phyloP scores from a whole-genome alignment of 2,113 vertebrate genomes.

The Hepsetus odoe region DNA sequence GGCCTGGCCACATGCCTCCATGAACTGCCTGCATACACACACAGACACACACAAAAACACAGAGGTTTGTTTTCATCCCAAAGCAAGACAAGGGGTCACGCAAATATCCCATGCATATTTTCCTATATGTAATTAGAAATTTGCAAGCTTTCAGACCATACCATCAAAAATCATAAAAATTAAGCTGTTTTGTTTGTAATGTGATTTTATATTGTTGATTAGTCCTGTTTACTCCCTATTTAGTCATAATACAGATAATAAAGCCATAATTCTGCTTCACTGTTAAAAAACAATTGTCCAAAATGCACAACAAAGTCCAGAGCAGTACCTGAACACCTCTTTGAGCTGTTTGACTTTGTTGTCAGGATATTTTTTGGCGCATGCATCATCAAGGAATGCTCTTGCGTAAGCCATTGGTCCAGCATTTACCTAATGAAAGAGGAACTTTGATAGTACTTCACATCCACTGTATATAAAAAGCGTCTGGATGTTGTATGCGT shows the following conservation, averaged over 20 bases:
- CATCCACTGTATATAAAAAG: neutral
- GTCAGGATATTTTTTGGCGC: constrained; percentile 94
- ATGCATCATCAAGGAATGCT: constrained; percentile 91
- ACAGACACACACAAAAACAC: constrained; percentile 24
- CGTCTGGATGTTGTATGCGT: constrained; percentile 2
- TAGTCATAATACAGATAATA: too few species aligned
- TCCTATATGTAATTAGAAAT: too few species aligned
- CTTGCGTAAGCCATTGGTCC: constrained; percentile 94
- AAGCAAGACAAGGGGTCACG: neutral
- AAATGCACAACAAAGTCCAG: neutral
- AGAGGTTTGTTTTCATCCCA: neutral
- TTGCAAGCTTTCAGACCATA: too few species aligned
- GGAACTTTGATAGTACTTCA: neutral
- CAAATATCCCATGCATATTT: too few species aligned
- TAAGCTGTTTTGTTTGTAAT: too few species aligned
- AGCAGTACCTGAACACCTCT: constrained; percentile 91
- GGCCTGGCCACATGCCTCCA: constrained; percentile 92
- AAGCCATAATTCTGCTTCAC: neutral
- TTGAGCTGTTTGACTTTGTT: constrained; percentile 97
- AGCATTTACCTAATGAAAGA: constrained; percentile 86
- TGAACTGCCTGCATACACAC: constrained; percentile 85
- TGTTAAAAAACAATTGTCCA: neutral
- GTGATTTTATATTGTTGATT: too few species aligned
- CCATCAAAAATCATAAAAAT: too few species aligned
- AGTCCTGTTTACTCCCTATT: too few species aligned